A percentile compares a stretch with the other conserved stretches of the same genome.
Conservation (phyloP, 2,113 vertebrate species). For the Bos taurus region DNA sequence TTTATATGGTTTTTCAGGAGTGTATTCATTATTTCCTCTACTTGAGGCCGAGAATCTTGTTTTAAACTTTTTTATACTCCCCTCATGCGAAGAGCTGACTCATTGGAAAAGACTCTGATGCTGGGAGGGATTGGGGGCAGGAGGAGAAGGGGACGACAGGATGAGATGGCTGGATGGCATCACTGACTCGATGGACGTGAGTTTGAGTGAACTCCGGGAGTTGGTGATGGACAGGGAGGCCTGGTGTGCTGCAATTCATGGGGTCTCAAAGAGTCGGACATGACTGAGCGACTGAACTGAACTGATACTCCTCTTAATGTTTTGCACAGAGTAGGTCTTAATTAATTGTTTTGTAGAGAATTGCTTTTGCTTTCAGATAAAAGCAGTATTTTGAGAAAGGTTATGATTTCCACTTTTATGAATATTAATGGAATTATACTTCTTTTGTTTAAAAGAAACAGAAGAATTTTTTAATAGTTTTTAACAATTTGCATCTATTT, state of each 20-base stretch:
- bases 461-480: slow-evolving; percentile 67
- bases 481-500: slow-evolving; percentile 51
- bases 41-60: neutral
- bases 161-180: too few relatives aligned
- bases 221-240: too few relatives aligned
- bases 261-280: too few relatives aligned
- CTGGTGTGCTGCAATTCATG: too few relatives aligned
- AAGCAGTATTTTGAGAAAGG: neutral
- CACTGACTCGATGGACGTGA: too few relatives aligned
- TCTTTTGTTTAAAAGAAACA: slow-evolving; percentile 48
- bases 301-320: neutral
- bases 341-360: slow-evolving; percentile 20
- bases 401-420: slow-evolving; percentile 1
- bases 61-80: neutral
- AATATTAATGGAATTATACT: neutral
- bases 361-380: slow-evolving; percentile 19
- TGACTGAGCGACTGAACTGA: too few relatives aligned
- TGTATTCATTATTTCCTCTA: neutral
- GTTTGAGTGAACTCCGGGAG: too few relatives aligned
- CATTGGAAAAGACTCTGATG: too few relatives aligned
- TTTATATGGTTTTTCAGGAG: neutral
- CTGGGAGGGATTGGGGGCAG: too few relatives aligned
- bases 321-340: neutral
- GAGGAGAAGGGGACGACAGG: too few relatives aligned
- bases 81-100: too few relatives aligned